Conservation (phyloP, 2,888 invertebrate species). For the Hecatera dysodea region DNA sequence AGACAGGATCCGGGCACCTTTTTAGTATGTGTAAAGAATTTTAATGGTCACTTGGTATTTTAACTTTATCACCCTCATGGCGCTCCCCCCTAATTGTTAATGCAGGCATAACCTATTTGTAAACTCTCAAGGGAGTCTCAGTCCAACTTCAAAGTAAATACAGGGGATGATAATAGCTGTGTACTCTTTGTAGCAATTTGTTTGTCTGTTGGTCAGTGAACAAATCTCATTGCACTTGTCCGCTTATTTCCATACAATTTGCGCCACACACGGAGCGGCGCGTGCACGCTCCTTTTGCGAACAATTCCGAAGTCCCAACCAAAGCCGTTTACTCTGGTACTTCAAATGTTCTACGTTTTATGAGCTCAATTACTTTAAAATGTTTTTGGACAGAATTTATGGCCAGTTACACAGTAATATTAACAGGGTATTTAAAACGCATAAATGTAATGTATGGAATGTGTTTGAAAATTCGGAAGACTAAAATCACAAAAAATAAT, state of each 20-base stretch:
- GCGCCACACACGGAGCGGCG: constrained; percentile 82
- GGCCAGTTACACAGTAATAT: background rate
- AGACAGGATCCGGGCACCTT: too few relatives aligned
- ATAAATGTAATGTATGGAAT: background rate
- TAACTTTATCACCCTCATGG: constrained; percentile 7
- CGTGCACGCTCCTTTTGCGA: constrained; percentile 74
- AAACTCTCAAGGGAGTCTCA: constrained; percentile 19
- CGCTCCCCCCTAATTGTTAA: constrained; percentile 17
- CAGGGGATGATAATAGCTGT: constrained; percentile 46
- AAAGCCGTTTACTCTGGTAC: constrained; percentile 55
- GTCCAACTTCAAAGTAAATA: constrained; percentile 59
- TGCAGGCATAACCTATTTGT: constrained; percentile 30
- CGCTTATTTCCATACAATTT: constrained; percentile 87
- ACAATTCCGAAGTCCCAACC: constrained; percentile 58
- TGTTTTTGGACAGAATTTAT: background rate
- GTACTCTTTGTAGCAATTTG: constrained; percentile 66
- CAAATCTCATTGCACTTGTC: constrained; percentile 76
- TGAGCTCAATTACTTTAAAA: constrained; percentile 10
- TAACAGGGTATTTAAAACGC: background rate
- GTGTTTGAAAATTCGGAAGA: background rate
- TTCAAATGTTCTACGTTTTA: constrained; percentile 47
- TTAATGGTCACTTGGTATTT: constrained; percentile 28
- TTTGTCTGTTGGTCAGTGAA: constrained; percentile 64
- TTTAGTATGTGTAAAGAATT: constrained; percentile 12
- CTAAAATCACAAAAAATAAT: constrained; percentile 14